Evolutionary conservation across 2,888 invertebrate species (phyloP).

Genomic region (Drosophila sordidula): DNA sequence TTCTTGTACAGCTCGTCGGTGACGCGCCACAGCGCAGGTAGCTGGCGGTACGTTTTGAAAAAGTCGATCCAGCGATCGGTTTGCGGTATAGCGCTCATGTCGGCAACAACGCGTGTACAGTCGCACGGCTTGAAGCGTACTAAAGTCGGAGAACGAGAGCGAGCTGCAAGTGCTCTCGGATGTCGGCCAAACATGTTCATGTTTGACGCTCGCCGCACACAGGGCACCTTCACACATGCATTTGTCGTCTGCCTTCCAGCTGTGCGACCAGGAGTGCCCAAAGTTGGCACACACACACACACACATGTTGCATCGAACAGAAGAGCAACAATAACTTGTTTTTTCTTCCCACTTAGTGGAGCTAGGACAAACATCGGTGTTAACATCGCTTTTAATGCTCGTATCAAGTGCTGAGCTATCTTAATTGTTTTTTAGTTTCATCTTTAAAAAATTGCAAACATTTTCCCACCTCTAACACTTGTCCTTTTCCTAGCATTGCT

Average conservation of each 20-base stretch:
- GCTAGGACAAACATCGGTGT: too few species aligned
- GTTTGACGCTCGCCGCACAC: slow-evolving; percentile 12
- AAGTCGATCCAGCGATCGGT: slow-evolving; percentile 38
- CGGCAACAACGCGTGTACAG: not conserved
- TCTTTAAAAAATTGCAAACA: too few species aligned
- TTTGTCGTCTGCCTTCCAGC: not conserved
- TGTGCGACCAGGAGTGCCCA: not conserved
- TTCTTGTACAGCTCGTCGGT: slow-evolving; percentile 38
- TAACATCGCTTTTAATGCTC: too few species aligned
- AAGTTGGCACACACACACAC: not conserved
- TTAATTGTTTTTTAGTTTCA: too few species aligned
- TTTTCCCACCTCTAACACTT: too few species aligned
- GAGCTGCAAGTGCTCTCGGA: not conserved
- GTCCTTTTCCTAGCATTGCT: too few species aligned
- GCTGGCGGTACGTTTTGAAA: slow-evolving; percentile 29
- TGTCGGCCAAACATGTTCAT: slow-evolving; percentile 17
- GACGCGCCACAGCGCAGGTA: slow-evolving; percentile 46
- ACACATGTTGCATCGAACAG: too few species aligned
- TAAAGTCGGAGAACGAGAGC: slow-evolving; percentile 5
- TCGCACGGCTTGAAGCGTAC: slow-evolving; percentile 24
- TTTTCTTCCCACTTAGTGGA: too few species aligned
- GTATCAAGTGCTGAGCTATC: too few species aligned
- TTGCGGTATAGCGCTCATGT: slow-evolving; percentile 42
- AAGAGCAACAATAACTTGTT: not conserved
- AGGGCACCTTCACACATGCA: slow-evolving; percentile 15